Percentiles rank a stretch among this genome's conserved stretches.
These are phyloP conservation scores for Siderastrea radians DNA, from an alignment of 92 coral and sea anemone genomes.

Conservation along the genomic window DNA sequence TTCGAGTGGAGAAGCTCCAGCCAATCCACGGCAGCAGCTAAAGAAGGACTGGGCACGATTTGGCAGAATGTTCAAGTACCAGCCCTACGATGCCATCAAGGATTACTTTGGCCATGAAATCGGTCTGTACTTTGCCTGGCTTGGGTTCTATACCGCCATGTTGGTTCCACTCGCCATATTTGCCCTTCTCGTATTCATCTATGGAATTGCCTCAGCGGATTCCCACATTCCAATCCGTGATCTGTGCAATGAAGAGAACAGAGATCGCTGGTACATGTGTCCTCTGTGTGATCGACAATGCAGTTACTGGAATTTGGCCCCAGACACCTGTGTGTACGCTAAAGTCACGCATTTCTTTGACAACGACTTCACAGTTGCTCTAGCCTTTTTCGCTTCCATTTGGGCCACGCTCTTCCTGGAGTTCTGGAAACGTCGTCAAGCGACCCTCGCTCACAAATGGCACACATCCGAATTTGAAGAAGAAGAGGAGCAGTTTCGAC, in stretches of 20 bases:
- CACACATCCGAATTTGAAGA: constrained; percentile 91
- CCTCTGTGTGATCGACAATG: constrained; percentile 96
- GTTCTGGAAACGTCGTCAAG: constrained; percentile 97
- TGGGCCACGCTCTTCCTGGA: constrained; percentile 98
- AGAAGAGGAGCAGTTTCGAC: constrained; percentile 82
- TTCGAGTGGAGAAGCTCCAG: constrained; percentile 48
- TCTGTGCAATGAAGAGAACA: constrained; percentile 71
- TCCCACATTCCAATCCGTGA: constrained; percentile 81
- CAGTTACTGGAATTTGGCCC: constrained; percentile 90
- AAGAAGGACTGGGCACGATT: constrained; percentile 91
- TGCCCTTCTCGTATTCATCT: constrained; percentile 84
- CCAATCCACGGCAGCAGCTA: constrained; percentile 84
- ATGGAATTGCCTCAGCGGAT: constrained; percentile 81
- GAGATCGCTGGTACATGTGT: constrained; percentile 88
- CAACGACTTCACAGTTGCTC: constrained; percentile 72
- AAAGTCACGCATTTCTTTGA: constrained; percentile 77
- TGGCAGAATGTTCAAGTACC: constrained; percentile 84
- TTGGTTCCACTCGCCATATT: constrained; percentile 90
- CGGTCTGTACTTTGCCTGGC: constrained; percentile 93
- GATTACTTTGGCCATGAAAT: constrained; percentile 91
- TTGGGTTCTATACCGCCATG: constrained; percentile 92
- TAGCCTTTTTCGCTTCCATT: constrained; percentile 77
- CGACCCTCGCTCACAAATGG: constrained; percentile 85
- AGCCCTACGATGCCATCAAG: constrained; percentile 88
- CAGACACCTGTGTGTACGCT: constrained; percentile 76